Evolutionary conservation across 2,888 invertebrate genomes (phyloP).

Genomic region (Xylocampa areola): DNA sequence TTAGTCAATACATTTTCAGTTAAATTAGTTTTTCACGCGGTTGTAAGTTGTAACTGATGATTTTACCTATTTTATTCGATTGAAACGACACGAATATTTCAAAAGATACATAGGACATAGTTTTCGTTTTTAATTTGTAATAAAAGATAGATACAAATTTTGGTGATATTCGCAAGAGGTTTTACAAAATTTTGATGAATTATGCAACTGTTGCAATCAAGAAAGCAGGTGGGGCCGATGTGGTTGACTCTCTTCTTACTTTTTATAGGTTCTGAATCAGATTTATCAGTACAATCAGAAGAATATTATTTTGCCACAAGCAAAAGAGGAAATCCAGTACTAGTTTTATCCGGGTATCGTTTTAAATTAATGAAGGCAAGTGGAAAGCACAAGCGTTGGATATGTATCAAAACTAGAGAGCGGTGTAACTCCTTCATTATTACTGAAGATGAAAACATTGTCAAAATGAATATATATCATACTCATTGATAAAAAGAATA

Average conservation of each 20-base stretch:
- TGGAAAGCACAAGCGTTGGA: slow-evolving; percentile 63
- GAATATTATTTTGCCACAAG: slow-evolving; percentile 68
- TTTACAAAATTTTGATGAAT: no score
- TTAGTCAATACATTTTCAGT: no score
- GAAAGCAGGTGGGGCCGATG: no score
- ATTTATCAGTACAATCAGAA: slow-evolving; percentile 52
- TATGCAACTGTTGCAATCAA: no score
- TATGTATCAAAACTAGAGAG: slow-evolving; percentile 67
- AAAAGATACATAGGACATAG: no score
- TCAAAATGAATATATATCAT: slow-evolving; percentile 61
- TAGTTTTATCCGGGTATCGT: slow-evolving; percentile 63
- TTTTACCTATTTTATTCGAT: no score
- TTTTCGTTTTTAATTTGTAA: no score
- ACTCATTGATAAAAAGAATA: slow-evolving; percentile 55
- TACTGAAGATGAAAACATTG: slow-evolving; percentile 61
- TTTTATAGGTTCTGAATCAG: slow-evolving; percentile 55
- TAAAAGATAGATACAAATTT: no score
- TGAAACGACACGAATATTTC: no score
- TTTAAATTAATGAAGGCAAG: slow-evolving; percentile 64
- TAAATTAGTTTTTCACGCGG: no score
- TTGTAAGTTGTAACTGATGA: no score
- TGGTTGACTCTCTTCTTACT: slow-evolving; percentile 6
- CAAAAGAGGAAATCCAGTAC: slow-evolving; percentile 64
- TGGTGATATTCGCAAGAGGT: no score
- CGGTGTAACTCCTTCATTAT: slow-evolving; percentile 68